phyloP scores from a whole-genome alignment of 1,140 invertebrate species.

The Bombus haemorrhoidalis region DNA sequence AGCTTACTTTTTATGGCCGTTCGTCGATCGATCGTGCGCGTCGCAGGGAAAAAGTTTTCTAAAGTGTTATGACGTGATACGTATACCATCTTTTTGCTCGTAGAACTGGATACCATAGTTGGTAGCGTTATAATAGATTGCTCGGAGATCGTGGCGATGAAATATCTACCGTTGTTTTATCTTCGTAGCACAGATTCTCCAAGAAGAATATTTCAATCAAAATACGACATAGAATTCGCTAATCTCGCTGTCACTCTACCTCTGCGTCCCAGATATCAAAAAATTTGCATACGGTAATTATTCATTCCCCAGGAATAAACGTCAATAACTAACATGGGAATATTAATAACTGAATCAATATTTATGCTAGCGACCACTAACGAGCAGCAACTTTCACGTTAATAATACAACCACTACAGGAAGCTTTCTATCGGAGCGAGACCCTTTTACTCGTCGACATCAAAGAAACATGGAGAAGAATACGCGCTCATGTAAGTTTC shows the following conservation, averaged over 20 bases:
- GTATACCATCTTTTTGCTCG: not conserved
- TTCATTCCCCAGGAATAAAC: not conserved
- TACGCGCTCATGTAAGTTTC: slow-evolving; percentile 33
- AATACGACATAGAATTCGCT: too few species aligned
- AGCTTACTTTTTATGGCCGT: not conserved
- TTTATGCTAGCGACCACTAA: not conserved
- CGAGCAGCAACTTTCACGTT: slow-evolving; percentile 26
- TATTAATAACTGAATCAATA: slow-evolving; percentile 35
- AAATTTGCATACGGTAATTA: not conserved
- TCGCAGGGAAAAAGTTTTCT: not conserved
- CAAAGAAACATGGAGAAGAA: slow-evolving; percentile 38
- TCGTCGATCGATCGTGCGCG: not conserved
- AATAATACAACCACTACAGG: slow-evolving; percentile 29
- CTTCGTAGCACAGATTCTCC: too few species aligned
- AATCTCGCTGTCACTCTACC: too few species aligned
- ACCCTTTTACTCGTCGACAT: slow-evolving; percentile 53
- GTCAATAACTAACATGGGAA: not conserved
- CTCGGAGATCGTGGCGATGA: too few species aligned
- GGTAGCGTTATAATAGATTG: not conserved
- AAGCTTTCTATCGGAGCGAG: slow-evolving; percentile 29
- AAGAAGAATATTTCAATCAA: too few species aligned
- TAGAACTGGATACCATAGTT: too few species aligned
- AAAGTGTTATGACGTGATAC: not conserved
- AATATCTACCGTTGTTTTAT: too few species aligned
- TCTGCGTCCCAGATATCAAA: too few species aligned